Evolutionary conservation across 1,140 invertebrate genomes (phyloP).

Genomic region (Danaus plexippus): DNA sequence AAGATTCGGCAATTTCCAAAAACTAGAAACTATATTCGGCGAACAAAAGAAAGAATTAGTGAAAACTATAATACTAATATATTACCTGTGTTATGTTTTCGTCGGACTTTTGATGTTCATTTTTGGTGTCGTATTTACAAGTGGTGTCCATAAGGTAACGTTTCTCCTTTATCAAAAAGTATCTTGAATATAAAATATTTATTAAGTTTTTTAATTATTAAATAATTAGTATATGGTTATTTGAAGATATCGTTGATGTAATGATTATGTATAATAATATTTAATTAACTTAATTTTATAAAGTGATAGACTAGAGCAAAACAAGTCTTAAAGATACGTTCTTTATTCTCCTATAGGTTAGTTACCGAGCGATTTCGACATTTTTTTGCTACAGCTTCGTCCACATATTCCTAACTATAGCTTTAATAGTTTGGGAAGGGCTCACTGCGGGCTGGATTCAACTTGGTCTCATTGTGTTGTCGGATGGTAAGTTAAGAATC

Average conservation of each 20-base stretch:
- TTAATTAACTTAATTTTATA: no score
- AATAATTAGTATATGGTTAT: no score
- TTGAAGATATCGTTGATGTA: no score
- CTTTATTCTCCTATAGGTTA: conserved; percentile 37
- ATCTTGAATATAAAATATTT: neutral
- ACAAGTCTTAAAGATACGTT: conserved; percentile 1
- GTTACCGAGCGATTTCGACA: conserved; percentile 47
- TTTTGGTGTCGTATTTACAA: conserved; percentile 41
- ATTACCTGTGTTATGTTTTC: conserved; percentile 45
- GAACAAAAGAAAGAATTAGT: conserved; percentile 33
- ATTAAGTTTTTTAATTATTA: no score
- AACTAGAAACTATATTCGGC: conserved; percentile 52
- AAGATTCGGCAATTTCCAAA: conserved; percentile 50
- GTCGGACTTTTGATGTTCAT: conserved; percentile 46
- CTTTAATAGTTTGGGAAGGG: conserved; percentile 48
- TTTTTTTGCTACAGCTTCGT: conserved; percentile 64
- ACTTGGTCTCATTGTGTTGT: conserved; percentile 40
- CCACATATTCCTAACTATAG: conserved; percentile 51
- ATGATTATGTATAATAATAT: no score
- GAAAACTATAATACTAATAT: conserved; percentile 35
- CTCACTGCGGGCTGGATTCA: conserved; percentile 49
- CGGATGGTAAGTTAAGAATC: conserved; percentile 43
- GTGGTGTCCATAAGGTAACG: conserved; percentile 54
- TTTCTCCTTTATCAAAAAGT: conserved; percentile 1
- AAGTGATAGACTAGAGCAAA: neutral